A percentile compares a stretch with the other conserved stretches of the same genome.
These are phyloP conservation scores for Norana najaformis DNA, from an alignment of 2,888 invertebrate species.

Conservation along the genomic window DNA sequence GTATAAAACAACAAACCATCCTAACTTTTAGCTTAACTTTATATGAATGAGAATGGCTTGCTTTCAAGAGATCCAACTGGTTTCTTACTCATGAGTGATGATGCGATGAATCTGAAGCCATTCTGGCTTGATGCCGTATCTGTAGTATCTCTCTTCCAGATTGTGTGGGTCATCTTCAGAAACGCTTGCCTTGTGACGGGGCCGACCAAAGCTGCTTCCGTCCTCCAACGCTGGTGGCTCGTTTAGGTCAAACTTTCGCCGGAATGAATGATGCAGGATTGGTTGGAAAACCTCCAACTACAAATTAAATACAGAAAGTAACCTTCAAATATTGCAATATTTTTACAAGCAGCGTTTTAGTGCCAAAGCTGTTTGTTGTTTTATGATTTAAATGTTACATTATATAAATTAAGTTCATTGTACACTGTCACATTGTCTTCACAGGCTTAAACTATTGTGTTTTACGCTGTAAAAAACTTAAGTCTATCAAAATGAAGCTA, in stretches of 20 bases:
- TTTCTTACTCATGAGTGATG: conserved; percentile 70
- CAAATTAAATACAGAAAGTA: conserved; percentile 29
- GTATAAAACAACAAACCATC: too few relatives aligned
- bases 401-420: too few relatives aligned
- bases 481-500: background rate
- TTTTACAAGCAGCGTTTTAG: background rate
- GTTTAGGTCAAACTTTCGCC: conserved; percentile 89
- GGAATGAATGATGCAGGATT: conserved; percentile 84
- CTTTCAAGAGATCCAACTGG: background rate
- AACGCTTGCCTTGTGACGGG: conserved; percentile 46
- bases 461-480: background rate
- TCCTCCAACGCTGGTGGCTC: conserved; percentile 94
- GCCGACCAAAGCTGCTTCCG: conserved; percentile 51
- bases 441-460: background rate
- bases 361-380: background rate
- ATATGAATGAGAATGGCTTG: background rate
- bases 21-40: background rate
- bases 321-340: background rate
- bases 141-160: conserved; percentile 68
- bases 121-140: conserved; percentile 92
- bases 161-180: conserved; percentile 53
- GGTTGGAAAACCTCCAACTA: conserved; percentile 90
- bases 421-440: too few relatives aligned
- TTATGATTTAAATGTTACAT: background rate
- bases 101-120: conserved; percentile 92